phyloP scores from a whole-genome alignment of 2,113 vertebrate species.

The Octodon degus region DNA sequence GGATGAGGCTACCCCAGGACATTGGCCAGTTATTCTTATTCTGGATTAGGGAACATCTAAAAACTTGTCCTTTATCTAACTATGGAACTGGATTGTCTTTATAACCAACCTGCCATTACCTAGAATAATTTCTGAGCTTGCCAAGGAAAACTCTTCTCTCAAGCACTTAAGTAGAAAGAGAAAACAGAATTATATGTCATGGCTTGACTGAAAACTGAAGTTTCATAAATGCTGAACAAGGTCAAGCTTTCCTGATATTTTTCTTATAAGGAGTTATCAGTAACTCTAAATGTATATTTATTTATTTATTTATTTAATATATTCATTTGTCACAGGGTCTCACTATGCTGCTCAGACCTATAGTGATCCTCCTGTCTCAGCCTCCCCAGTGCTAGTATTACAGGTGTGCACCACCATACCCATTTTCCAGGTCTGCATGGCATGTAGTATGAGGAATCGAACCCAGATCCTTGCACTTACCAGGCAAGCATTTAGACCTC shows the following conservation, averaged over 20 bases:
- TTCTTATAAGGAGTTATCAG: not conserved
- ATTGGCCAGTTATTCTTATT: not conserved
- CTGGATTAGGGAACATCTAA: not conserved
- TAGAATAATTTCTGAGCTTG: conserved; percentile 35
- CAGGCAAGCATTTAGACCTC: too few relatives aligned
- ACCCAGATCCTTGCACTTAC: too few relatives aligned
- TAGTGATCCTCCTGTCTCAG: too few relatives aligned
- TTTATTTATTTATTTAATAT: too few relatives aligned
- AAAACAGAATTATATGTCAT: not conserved
- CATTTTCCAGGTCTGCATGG: too few relatives aligned
- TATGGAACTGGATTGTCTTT: not conserved
- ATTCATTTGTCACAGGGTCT: too few relatives aligned
- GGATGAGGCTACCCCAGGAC: not conserved
- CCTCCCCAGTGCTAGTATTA: too few relatives aligned
- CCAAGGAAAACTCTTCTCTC: conserved; percentile 16
- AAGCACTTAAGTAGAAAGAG: not conserved
- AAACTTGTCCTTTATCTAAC: not conserved
- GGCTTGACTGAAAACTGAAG: not conserved
- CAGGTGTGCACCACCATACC: too few relatives aligned
- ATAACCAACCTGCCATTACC: not conserved
- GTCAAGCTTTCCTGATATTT: not conserved
- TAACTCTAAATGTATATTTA: not conserved
- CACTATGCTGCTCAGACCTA: too few relatives aligned
- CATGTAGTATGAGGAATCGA: too few relatives aligned
- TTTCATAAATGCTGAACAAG: not conserved